phyloP scores from a whole-genome alignment of 2,888 invertebrate species.

The Eilema caniola region DNA sequence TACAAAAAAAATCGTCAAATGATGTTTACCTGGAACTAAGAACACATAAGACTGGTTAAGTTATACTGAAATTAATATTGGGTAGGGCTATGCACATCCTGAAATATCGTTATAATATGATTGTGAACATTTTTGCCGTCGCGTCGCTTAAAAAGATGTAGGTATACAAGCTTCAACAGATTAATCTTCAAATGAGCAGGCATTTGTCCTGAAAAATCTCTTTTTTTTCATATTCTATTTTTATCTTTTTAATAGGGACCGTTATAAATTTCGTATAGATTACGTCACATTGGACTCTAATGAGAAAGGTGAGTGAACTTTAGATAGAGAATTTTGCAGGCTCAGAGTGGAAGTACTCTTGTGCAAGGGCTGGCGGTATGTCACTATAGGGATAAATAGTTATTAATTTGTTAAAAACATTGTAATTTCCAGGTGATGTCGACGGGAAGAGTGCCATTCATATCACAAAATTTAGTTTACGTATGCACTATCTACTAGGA shows the following conservation, averaged over 20 bases:
- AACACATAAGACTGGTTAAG: no score
- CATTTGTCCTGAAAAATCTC: background rate
- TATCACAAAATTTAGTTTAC: background rate
- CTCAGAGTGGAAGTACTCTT: conserved; percentile 43
- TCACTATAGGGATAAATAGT: conserved; percentile 7
- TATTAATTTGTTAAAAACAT: background rate
- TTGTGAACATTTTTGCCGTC: background rate
- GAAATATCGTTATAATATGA: background rate
- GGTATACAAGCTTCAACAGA: background rate
- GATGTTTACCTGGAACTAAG: no score
- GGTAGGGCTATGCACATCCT: no score
- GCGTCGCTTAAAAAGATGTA: background rate
- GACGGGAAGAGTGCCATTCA: no score
- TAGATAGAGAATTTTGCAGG: conserved; percentile 51
- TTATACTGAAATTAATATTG: no score
- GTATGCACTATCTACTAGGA: no score
- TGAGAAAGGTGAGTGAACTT: conserved; percentile 46
- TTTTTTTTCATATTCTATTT: background rate
- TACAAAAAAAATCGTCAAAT: no score
- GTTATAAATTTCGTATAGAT: background rate
- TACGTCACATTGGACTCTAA: conserved; percentile 39
- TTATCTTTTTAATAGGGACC: background rate
- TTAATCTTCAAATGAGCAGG: background rate
- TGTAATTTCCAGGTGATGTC: background rate
- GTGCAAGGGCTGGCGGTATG: conserved; percentile 45